phyloP scores from a whole-genome alignment of 2,888 invertebrate genomes.

The Leptinotarsa rubiginosa region DNA sequence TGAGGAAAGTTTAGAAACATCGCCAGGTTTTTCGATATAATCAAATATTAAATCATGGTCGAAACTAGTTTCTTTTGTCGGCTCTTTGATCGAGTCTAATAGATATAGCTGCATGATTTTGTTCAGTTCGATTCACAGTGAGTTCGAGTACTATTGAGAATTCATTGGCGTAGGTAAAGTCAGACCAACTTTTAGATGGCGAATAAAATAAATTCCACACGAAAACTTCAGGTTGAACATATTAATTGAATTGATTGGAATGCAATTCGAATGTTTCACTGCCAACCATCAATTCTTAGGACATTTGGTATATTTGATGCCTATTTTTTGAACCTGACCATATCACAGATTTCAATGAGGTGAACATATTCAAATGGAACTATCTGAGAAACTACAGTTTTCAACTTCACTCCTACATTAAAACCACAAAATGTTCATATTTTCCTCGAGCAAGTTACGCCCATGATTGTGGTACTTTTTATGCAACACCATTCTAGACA shows the following conservation, averaged over 20 bases:
- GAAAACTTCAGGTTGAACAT: too few species aligned
- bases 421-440: background rate
- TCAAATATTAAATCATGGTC: constrained; percentile 45
- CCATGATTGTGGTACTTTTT: constrained; percentile 9
- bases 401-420: background rate
- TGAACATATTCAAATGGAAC: too few species aligned
- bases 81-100: constrained; percentile 60
- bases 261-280: too few species aligned
- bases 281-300: too few species aligned
- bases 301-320: too few species aligned
- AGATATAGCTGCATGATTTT: constrained; percentile 61
- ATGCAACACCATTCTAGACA: constrained; percentile 27
- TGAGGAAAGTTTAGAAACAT: background rate
- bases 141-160: constrained; percentile 25
- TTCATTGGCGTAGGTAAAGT: constrained; percentile 10
- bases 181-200: too few species aligned
- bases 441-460: background rate
- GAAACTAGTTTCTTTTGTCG: constrained; percentile 59
- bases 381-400: background rate
- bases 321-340: too few species aligned
- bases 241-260: too few species aligned
- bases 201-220: too few species aligned
- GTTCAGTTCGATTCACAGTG: constrained; percentile 59
- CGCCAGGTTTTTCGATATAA: constrained; percentile 33
- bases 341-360: too few species aligned